phyloP scores from a whole-genome alignment of 2,113 vertebrate genomes.

The Lutjanus erythropterus region DNA sequence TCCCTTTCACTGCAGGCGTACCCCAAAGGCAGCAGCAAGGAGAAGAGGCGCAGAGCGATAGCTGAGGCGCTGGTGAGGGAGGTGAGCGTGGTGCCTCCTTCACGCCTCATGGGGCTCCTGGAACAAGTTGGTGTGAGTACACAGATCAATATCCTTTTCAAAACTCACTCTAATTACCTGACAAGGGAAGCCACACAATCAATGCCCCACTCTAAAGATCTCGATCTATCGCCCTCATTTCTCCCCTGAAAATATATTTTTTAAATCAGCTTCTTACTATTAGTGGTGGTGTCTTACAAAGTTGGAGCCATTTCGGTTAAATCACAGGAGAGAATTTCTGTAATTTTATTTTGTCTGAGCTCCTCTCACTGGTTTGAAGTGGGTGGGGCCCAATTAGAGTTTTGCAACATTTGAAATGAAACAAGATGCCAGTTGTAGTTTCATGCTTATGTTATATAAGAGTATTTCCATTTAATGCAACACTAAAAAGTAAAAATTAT shows the following conservation, averaged over 20 bases:
- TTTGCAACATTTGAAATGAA: too few species aligned
- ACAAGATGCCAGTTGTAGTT: too few species aligned
- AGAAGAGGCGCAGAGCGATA: constrained; percentile 94
- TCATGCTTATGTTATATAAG: too few species aligned
- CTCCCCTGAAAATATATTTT: neutral
- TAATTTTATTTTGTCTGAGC: neutral
- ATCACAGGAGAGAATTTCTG: neutral
- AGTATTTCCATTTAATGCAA: too few species aligned
- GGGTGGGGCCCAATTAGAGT: neutral
- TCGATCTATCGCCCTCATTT: neutral
- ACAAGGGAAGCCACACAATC: neutral
- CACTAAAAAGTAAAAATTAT: neutral
- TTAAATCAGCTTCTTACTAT: too few species aligned
- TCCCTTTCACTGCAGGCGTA: constrained; percentile 87
- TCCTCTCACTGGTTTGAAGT: neutral
- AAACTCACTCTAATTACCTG: constrained; percentile 12
- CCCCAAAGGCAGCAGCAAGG: constrained; percentile 96
- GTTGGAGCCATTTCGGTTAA: neutral
- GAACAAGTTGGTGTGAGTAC: constrained; percentile 89
- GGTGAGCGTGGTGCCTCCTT: constrained; percentile 98
- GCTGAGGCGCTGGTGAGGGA: constrained; percentile 95
- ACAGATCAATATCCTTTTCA: constrained; percentile 12
- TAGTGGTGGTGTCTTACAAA: neutral
- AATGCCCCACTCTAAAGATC: neutral
- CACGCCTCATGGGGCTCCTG: constrained; percentile 96